Conservation (phyloP, 2,113 vertebrate species). For the Oplegnathus fasciatus region DNA sequence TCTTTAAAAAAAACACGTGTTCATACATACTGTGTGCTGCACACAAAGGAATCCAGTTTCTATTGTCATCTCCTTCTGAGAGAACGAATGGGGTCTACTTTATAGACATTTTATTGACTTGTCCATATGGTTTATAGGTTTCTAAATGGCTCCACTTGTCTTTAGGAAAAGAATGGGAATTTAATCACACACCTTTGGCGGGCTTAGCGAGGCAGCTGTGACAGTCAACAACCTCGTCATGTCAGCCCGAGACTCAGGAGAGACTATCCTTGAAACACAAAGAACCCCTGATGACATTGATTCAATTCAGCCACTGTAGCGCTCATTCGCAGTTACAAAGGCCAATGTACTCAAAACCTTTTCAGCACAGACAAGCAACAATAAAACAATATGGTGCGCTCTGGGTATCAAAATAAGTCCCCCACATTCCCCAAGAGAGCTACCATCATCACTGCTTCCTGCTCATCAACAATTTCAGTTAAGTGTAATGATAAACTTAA, state of each 20-base stretch:
- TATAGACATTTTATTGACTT: slow-evolving; percentile 73
- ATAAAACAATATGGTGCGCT: slow-evolving; percentile 33
- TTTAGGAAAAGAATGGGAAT: slow-evolving; percentile 71
- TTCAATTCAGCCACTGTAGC: slow-evolving; percentile 61
- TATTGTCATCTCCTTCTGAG: slow-evolving; percentile 52
- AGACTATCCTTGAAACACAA: slow-evolving; percentile 79
- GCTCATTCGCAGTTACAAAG: slow-evolving; percentile 46
- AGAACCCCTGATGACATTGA: slow-evolving; percentile 74
- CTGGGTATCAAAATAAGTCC: slow-evolving; percentile 55
- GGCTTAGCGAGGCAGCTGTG: slow-evolving; percentile 70
- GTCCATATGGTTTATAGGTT: slow-evolving; percentile 75
- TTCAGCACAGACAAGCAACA: slow-evolving; percentile 21
- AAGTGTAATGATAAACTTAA: slow-evolving; percentile 60
- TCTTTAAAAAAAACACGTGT: slow-evolving; percentile 10
- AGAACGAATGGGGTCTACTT: slow-evolving; percentile 56
- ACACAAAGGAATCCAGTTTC: slow-evolving; percentile 56
- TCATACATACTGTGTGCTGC: slow-evolving; percentile 11
- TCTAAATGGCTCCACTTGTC: slow-evolving; percentile 68
- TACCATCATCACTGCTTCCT: slow-evolving; percentile 12
- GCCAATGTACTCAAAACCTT: slow-evolving; percentile 42
- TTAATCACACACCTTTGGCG: slow-evolving; percentile 76
- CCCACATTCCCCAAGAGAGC: slow-evolving; percentile 18
- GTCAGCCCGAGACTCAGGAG: slow-evolving; percentile 62
- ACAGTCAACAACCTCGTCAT: slow-evolving; percentile 78
- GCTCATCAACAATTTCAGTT: slow-evolving; percentile 26